Evolutionary conservation across 2,113 vertebrate genomes (phyloP), one percentile per base, ranked within the genome.

Genomic region (Leptosomus discolor): DNA sequence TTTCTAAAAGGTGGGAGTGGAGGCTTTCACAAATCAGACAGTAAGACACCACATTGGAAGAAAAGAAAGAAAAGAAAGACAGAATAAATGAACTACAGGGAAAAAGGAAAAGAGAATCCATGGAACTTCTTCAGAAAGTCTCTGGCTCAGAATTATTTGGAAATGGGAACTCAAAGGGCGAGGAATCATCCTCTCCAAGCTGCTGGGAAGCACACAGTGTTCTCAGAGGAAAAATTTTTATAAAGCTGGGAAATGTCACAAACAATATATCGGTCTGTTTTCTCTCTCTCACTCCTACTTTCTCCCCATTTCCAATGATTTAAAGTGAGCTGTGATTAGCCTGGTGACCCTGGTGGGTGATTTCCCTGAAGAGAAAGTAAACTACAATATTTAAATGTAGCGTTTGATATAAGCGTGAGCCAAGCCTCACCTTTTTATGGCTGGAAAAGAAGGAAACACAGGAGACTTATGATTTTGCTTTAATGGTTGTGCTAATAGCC

Each of bases 351-450:
- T 73, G 18, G 39, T 37, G 27, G 61, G 32, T 71, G 68, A 81
- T 92, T 97, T 96, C 89, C 77, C 78, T 85, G 67, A 71, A 96
- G 77, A 74, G 14, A 87, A 69, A 65, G 39, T 80, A 92, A 96
- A 81, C 46, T 43, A 22, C n/a, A 71, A 41, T 67, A 88, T 87
- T 95, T 88, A 87, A 93, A 73, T 24, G 6, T 21, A 57, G 15
- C 4, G 1, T 90, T 81, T 92, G 90, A 93, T 90, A 43, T 29
- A 64, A 92, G 77, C 5, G 11, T 1, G 13, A 95, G 84, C n/a
- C 91, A 93, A 76, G 24, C 37, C 36, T 93, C 50, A 60, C 56
- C 37, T 76, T 92, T 96, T 94, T 46, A 82, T 22, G 36, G 21
- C 34, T 94, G 90, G n/a, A 77, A 93, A 93, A 90, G 83, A 58